A percentile compares a stretch with the other conserved stretches of the same genome.
Conservation (phyloP, 2,113 vertebrate species). For the Potamarius usumacintae region DNA sequence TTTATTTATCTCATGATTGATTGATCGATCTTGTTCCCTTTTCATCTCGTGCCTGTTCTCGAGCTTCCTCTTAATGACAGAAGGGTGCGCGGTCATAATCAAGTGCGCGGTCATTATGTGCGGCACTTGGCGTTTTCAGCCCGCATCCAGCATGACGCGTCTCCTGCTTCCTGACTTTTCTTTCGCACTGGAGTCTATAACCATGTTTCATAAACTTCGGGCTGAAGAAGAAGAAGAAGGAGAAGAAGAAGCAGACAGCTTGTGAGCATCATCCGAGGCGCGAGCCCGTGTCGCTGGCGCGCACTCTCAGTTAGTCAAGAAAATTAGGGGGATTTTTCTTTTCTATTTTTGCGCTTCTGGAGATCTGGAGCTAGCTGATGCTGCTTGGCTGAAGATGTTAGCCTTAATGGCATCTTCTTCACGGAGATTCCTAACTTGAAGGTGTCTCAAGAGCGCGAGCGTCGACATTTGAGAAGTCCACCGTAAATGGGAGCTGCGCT, state of each 20-base stretch:
- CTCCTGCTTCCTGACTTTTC: slow-evolving; percentile 44
- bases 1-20: not conserved
- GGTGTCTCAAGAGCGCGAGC: slow-evolving; percentile 52
- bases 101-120: slow-evolving; percentile 62
- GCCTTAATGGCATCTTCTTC: slow-evolving; percentile 69
- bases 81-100: slow-evolving; percentile 55
- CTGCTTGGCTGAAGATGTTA: slow-evolving; percentile 67
- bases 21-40: too few species aligned
- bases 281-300: slow-evolving; percentile 22
- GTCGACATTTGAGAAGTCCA: slow-evolving; percentile 69
- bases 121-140: slow-evolving; percentile 53
- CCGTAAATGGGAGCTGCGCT: slow-evolving; percentile 74
- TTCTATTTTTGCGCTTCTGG: not conserved
- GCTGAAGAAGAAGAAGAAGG: slow-evolving; percentile 30
- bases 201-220: slow-evolving; percentile 72
- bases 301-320: not conserved
- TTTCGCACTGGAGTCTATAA: slow-evolving; percentile 47
- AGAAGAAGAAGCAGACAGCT: slow-evolving; percentile 16
- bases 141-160: slow-evolving; percentile 50
- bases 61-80: slow-evolving; percentile 38
- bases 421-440: slow-evolving; percentile 74
- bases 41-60: slow-evolving; percentile 15
- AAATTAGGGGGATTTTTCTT: slow-evolving; percentile 43
- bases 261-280: slow-evolving; percentile 48
- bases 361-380: slow-evolving; percentile 61